Base-by-base conservation (phyloP, 2,113 vertebrate species). In the Boleophthalmus pectinirostris region DNA sequence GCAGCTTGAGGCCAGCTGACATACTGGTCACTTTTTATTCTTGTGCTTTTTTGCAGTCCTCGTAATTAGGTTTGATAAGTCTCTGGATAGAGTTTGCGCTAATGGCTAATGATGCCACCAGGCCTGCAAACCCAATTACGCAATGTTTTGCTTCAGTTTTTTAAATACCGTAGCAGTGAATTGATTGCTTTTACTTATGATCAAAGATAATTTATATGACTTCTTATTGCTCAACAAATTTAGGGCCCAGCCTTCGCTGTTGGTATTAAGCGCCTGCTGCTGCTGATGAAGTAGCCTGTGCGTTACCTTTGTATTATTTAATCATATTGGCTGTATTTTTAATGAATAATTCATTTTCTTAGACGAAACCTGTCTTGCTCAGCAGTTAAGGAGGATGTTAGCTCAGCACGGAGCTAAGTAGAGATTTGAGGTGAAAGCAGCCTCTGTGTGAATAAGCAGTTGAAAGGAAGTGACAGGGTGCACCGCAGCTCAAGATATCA, bases 401-500 rank as follows among this genome's bases (percentile, higher is more conserved):
- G 53, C 84, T 85, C 78, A 81, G 70, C 68, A 71, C 38, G 3
- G 64, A 80, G 81, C 80, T 70, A 67, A 65, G 76, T 58, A 15
- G 56, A 58, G 23, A 58, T 58, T 25, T 23, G 21, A 58, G 6
- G 13, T 7, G 51, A 54, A 54, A 54, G 20, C 16, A n/a, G n/a
- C 51, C 8, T 54, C 16, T 16, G 20, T 15, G 56, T 73, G 82
- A 74, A 2, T 72, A 78, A 90, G 92, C 92, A 94, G 90, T 94
- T 88, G 93, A 85, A 89, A 89, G 94, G 94, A 95, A 95, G 93
- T 94, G 56, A 58, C 54, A 10, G 1, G n/a, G 51, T 58, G 93
- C 95, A 93, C 93, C 93, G 91, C 94, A 93, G 54, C 72, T 73
- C 80, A 38, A 54, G 70, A 63, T 47, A 25, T 80, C 71, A 68